These are phyloP conservation scores for Steatornis caripensis DNA, from an alignment of 2,113 vertebrate genomes.

Conservation along the genomic window DNA sequence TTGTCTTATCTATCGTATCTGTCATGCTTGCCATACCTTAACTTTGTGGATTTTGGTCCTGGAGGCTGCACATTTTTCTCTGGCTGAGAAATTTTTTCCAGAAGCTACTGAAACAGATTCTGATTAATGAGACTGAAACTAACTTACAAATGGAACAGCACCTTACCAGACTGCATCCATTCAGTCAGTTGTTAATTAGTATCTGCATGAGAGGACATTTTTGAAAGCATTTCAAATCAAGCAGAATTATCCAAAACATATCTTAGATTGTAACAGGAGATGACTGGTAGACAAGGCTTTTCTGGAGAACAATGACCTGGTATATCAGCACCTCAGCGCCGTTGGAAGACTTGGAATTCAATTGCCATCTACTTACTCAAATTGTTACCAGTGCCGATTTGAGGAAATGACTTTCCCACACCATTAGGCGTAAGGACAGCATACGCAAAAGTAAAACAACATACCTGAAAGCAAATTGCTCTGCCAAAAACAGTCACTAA, in stretches of 20 bases:
- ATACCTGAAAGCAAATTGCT: conserved; percentile 37
- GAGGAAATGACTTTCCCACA: background rate
- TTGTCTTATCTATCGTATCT: background rate
- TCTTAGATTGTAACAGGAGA: background rate
- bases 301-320: background rate
- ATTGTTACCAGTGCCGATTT: background rate
- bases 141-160: background rate
- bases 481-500: conserved; percentile 35
- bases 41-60: background rate
- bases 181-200: background rate
- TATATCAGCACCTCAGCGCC: background rate
- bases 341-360: conserved; percentile 9
- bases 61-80: background rate
- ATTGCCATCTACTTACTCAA: background rate
- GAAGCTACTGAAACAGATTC: background rate
- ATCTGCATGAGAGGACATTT: background rate
- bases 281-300: background rate
- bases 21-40: background rate
- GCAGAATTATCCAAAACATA: background rate
- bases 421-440: conserved; percentile 7
- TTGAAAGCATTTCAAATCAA: background rate
- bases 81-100: background rate
- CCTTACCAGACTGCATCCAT: background rate
- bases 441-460: background rate
- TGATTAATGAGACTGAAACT: background rate